Base-by-base conservation (phyloP, 2,888 invertebrate genomes). In the Oxytorus armatus region DNA sequence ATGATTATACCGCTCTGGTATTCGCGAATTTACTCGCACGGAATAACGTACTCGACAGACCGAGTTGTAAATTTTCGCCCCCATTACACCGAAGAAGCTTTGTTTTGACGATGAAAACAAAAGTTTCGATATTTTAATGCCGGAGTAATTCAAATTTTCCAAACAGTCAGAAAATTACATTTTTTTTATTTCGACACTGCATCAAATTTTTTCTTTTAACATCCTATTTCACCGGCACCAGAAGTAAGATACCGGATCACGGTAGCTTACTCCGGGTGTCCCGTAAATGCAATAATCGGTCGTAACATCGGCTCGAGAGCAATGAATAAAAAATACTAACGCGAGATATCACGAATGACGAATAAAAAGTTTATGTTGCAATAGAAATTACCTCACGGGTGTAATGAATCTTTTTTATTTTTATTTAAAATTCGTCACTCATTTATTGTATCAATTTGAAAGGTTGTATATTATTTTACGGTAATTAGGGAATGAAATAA, bases 11-110 rank as follows among this genome's bases (percentile, higher is more conserved):
- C 21, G 36, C 11, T n/a, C n/a, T 25, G 7, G 10, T 49, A 25
- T 74, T 66, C 49, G 49, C 33, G 33, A 66, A 74, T 66, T 66
- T 47, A 66, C 23, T 16, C 23, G 14, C 51, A 51, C 39, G 33
- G 14, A 36, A 59, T 36, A 55, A 42, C 11, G n/a, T 47, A 33
- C 36, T 70, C 23, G 23, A 47, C 23, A 25, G 18, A 51, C 8
- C 14, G n/a, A 36, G 18, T 11, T n/a, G 18, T 33, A 8, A 70
- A 47, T 33, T 44, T n/a, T 57, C 33, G 42, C 11, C 29, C 21
- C 49, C 18, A 14, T 47, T n/a, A n/a, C n/a, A n/a, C n/a, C n/a
- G n/a, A n/a, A n/a, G n/a, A n/a, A n/a, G n/a, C n/a, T n/a, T n/a
- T n/a, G n/a, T n/a, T n/a, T n/a, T 51, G 5, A 11, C n/a, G n/a